These are phyloP conservation scores for Drosophila helvetica DNA, from an alignment of 2,888 invertebrate genomes.

Conservation along the genomic window DNA sequence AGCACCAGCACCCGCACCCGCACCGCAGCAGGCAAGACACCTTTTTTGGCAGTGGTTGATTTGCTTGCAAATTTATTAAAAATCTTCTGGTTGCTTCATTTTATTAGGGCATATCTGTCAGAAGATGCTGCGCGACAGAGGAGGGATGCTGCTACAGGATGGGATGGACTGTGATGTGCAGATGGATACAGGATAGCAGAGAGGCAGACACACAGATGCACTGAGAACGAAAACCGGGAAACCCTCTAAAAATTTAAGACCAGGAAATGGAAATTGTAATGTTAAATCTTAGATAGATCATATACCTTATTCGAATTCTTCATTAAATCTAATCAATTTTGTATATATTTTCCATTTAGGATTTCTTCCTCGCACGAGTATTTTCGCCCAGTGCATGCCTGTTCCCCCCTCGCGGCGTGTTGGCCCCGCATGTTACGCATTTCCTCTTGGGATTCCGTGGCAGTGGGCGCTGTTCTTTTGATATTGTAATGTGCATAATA, in stretches of 20 bases:
- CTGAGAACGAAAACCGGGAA: background rate
- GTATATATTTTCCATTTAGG: no score
- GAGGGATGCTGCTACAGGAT: conserved; percentile 12
- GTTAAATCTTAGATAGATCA: no score
- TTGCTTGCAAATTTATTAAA: conserved; percentile 82
- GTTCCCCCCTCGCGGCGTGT: conserved; percentile 6
- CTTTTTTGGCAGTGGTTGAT: conserved; percentile 75
- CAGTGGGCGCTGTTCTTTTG: conserved; percentile 66
- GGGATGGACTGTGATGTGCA: no score
- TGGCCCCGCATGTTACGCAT: conserved; percentile 58
- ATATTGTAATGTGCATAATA: conserved; percentile 83
- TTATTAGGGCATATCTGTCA: conserved; percentile 70
- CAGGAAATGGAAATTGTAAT: background rate
- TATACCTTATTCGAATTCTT: no score
- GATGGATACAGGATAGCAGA: conserved; percentile 5
- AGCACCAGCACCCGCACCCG: conserved; percentile 31
- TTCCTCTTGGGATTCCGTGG: conserved; percentile 61
- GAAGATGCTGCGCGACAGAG: conserved; percentile 41
- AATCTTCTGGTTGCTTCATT: conserved; percentile 72
- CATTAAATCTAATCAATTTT: no score
- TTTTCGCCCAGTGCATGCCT: background rate
- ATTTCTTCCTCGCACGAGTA: background rate
- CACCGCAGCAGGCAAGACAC: conserved; percentile 53
- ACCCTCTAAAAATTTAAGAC: background rate
- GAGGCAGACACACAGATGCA: background rate